Percentiles rank a stretch among this genome's conserved stretches.
These are phyloP conservation scores for Andrena praecox DNA, from an alignment of 2,888 invertebrate species.

Conservation along the genomic window DNA sequence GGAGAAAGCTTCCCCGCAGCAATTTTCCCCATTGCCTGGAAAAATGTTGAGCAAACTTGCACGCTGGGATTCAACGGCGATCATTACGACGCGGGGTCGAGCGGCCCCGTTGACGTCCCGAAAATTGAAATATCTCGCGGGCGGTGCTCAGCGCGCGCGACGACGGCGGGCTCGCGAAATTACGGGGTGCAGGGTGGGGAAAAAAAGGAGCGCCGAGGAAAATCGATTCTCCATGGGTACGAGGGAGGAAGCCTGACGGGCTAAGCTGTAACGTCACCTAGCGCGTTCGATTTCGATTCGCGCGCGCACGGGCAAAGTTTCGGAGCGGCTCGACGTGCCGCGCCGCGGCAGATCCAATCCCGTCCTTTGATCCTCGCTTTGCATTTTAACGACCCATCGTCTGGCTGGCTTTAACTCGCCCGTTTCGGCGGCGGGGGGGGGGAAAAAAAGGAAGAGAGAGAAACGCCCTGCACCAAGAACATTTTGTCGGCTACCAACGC, in stretches of 20 bases:
- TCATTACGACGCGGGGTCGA: background rate
- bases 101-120: slow-evolving; percentile 6
- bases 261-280: slow-evolving; percentile 39
- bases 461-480: slow-evolving; percentile 51
- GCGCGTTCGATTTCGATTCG: slow-evolving; percentile 60
- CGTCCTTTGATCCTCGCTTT: slow-evolving; percentile 79
- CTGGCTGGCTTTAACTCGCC: slow-evolving; percentile 59
- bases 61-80: background rate
- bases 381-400: slow-evolving; percentile 78
- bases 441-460: background rate
- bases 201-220: background rate
- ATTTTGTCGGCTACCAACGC: slow-evolving; percentile 37
- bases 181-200: background rate
- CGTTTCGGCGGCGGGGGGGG: background rate
- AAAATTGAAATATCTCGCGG: slow-evolving; percentile 32
- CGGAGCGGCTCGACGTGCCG: slow-evolving; percentile 19
- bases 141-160: background rate
- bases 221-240: background rate
- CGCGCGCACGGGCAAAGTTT: slow-evolving; percentile 52
- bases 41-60: slow-evolving; percentile 4
- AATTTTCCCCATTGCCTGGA: background rate
- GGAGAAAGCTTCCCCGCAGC: background rate
- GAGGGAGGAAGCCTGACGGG: background rate
- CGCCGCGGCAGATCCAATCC: slow-evolving; percentile 70
- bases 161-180: background rate